Evolutionary conservation across 2,888 invertebrate species (phyloP), one percentile per base, ranked within the genome.

Genomic region (Onchidella celtica): DNA sequence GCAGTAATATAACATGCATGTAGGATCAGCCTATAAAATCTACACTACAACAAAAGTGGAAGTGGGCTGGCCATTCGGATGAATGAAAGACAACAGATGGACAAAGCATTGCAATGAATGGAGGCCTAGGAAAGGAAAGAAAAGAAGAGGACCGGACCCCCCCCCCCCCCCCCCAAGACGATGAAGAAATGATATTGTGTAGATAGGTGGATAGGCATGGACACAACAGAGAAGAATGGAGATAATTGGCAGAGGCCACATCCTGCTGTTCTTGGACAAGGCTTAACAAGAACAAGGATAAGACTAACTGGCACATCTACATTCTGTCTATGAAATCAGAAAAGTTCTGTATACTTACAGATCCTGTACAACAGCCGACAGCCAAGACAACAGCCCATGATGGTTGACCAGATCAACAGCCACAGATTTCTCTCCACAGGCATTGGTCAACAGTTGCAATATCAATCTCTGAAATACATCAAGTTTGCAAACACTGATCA

Each of bases 381-480:
- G 89, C 96, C 97, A 97, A 0, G 96, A 94, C 38, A 97, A 89
- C 1, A 97, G 92, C 0, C 96, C 96, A 87, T 96, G 95, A 95
- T 89, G 85, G 78, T 88, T 95, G 24, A 95, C 94, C 86, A 97
- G 94, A 74, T 96, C 95, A 85, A 95, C 95, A 24, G 95, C 95
- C 0, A 96, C 95, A 83, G 95, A 95, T 0, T 95, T 95, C 47
- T 97, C 95, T 80, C 95, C 94, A 4, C 95, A 95, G 66, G 95
- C 95, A 1, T 95, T 94, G 85, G 95, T 94, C 0, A 97, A 88
- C 0, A 96, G 95, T 79, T 95, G 94, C 36, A 97, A 93, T 84
- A 97, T 95, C 75, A 95, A 94, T 73, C 88, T 87, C 95, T 95
- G 90, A 80, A 91, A 79, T 65, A 21, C n/a, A n/a, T n/a, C n/a